A percentile compares a stretch with the other conserved stretches of the same genome.
phyloP scores from a whole-genome alignment of 2,888 invertebrate species.

The Hemithea aestivaria region DNA sequence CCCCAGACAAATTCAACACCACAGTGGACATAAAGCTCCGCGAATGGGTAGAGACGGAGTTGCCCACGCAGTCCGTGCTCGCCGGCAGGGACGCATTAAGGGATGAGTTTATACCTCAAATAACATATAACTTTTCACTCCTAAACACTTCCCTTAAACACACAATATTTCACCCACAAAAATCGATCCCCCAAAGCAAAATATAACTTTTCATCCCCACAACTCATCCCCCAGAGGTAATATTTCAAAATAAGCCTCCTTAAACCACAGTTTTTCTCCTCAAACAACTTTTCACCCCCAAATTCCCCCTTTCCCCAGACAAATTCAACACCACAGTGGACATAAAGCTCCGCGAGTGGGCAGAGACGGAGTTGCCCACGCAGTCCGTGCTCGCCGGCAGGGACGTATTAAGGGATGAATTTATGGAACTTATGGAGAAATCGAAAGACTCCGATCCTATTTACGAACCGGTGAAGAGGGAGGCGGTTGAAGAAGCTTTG shows the following conservation, averaged over 20 bases:
- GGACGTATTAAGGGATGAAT: conserved; percentile 82
- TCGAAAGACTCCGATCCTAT: conserved; percentile 89
- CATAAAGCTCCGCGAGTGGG: conserved; percentile 97
- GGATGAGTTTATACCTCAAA: too few relatives aligned
- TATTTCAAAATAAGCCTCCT: too few relatives aligned
- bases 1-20: conserved; percentile 88
- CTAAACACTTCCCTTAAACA: too few relatives aligned
- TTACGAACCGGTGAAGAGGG: conserved; percentile 92
- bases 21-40: conserved; percentile 96
- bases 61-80: conserved; percentile 84
- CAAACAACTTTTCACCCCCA: too few relatives aligned
- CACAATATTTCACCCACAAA: too few relatives aligned
- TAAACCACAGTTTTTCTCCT: too few relatives aligned
- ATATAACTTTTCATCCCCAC: too few relatives aligned
- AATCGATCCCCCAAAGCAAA: too few relatives aligned
- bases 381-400: conserved; percentile 82
- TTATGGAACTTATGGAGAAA: conserved; percentile 46
- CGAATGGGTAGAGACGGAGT: conserved; percentile 95
- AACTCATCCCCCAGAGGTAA: too few relatives aligned
- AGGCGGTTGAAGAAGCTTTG: conserved; percentile 93
- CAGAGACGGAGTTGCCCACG: conserved; percentile 92
- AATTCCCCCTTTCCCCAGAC: too few relatives aligned
- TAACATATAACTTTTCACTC: too few relatives aligned
- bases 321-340: conserved; percentile 94
- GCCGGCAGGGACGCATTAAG: conserved; percentile 90